These are phyloP conservation scores for Leptopilina myrica DNA, from an alignment of 2,888 invertebrate species.

Conservation along the genomic window DNA sequence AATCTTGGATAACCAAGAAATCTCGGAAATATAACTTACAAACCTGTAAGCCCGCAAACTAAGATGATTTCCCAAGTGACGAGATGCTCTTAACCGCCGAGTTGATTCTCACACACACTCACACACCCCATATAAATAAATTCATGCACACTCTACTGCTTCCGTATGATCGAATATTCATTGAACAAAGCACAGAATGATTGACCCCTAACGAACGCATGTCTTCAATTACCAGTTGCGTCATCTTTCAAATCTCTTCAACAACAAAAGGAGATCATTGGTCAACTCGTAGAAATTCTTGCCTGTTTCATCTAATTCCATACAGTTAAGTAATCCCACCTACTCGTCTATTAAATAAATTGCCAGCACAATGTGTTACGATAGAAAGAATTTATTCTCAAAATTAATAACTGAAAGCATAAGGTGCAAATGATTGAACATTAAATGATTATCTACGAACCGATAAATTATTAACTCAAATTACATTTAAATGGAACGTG, in stretches of 20 bases:
- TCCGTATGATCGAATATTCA: constrained; percentile 17
- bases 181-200: neutral
- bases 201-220: neutral
- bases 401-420: too few relatives aligned
- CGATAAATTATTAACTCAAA: too few relatives aligned
- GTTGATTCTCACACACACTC: constrained; percentile 58
- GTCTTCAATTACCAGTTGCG: constrained; percentile 1
- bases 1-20: constrained; percentile 47
- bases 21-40: constrained; percentile 58
- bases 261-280: neutral
- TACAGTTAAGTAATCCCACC: too few relatives aligned
- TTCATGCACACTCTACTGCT: neutral
- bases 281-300: too few relatives aligned
- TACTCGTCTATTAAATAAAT: too few relatives aligned
- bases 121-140: neutral
- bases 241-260: neutral
- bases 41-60: constrained; percentile 53
- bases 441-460: too few relatives aligned
- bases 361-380: too few relatives aligned
- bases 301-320: too few relatives aligned
- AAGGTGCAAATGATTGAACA: too few relatives aligned
- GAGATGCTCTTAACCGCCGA: constrained; percentile 62
- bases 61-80: constrained; percentile 73
- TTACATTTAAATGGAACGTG: too few relatives aligned
- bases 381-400: too few relatives aligned